phyloP scores from a whole-genome alignment of 2,888 invertebrate genomes.

The Steromphala cineraria region DNA sequence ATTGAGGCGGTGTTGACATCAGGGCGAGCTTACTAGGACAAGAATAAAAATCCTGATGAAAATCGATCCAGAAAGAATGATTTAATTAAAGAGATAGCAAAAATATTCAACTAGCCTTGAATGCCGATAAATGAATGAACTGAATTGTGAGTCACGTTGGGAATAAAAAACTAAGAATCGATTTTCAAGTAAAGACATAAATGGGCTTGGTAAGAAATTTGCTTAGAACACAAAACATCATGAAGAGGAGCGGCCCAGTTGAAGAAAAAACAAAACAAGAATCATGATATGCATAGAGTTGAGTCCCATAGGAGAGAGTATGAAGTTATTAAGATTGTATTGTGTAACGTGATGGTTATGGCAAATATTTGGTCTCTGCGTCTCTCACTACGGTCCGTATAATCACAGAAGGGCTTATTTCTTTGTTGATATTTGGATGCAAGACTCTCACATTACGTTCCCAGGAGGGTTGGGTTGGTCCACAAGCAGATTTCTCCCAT shows the following conservation, averaged over 20 bases:
- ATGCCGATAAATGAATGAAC: too few relatives aligned
- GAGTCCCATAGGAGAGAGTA: background rate
- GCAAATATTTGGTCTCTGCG: background rate
- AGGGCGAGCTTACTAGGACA: too few relatives aligned
- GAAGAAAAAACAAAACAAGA: background rate
- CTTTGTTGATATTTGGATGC: background rate
- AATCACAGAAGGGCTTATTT: background rate
- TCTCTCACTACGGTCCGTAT: background rate
- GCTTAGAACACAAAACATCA: too few relatives aligned
- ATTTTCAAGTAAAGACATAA: too few relatives aligned
- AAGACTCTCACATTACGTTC: background rate
- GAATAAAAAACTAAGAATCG: too few relatives aligned
- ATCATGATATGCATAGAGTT: background rate
- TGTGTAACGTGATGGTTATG: background rate
- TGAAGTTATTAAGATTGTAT: background rate
- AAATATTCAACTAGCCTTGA: background rate
- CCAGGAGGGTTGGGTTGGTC: background rate
- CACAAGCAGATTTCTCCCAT: background rate
- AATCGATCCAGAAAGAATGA: too few relatives aligned
- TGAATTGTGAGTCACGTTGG: too few relatives aligned
- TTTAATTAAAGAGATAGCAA: background rate
- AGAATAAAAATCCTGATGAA: too few relatives aligned
- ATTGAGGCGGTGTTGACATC: too few relatives aligned
- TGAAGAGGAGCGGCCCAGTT: background rate
- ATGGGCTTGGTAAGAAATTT: too few relatives aligned